Evolutionary conservation across 2,113 vertebrate genomes (phyloP).

Genomic region (Emydura subglobosa): DNA sequence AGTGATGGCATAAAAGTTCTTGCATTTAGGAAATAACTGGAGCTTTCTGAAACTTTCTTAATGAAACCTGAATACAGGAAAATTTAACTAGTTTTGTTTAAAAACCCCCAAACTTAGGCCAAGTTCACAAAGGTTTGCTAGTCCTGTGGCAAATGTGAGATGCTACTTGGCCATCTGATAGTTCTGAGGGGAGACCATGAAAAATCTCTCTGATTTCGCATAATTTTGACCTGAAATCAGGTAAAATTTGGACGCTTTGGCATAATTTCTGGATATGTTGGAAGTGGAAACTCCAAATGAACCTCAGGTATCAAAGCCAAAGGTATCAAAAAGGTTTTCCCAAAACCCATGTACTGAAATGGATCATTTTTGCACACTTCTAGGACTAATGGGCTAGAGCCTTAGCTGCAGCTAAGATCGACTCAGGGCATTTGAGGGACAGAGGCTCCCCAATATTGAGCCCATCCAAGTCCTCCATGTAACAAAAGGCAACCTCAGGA

Average conservation of each 20-base stretch:
- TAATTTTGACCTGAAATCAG: not conserved
- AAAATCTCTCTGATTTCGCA: not conserved
- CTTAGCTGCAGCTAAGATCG: not conserved
- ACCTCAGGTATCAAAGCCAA: not conserved
- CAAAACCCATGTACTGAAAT: rapidly evolving
- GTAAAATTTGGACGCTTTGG: not conserved
- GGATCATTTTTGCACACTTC: not conserved
- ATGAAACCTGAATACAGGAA: not conserved
- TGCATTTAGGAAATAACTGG: not conserved
- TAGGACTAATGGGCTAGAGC: not conserved
- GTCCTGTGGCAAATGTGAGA: not conserved
- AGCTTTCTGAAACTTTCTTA: not conserved
- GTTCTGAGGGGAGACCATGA: not conserved
- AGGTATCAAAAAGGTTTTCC: not conserved
- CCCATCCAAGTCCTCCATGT: rapidly evolving
- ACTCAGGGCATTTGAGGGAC: rapidly evolving
- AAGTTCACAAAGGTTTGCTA: not conserved
- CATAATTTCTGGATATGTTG: not conserved
- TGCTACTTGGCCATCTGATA: rapidly evolving
- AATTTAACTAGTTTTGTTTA: not conserved
- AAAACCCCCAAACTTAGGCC: not conserved
- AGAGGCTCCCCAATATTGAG: not conserved
- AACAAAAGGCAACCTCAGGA: rapidly evolving
- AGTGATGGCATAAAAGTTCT: not conserved
- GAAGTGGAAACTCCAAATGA: not conserved